Conservation (phyloP, 1,140 invertebrate genomes). For the Sminthurides bifidus region DNA sequence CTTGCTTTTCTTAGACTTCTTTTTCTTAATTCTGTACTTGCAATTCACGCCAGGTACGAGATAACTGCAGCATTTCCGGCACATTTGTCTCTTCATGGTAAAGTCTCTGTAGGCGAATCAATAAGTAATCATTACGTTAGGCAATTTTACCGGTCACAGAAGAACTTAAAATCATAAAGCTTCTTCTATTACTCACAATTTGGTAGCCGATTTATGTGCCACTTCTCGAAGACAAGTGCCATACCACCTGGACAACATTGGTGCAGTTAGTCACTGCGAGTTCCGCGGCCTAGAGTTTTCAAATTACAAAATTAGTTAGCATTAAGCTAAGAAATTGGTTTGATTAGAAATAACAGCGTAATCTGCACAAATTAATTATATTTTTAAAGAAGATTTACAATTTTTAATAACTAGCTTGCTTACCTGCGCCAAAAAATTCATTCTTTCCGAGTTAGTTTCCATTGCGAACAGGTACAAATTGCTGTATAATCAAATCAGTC, state of each 20-base stretch:
- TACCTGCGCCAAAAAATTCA: no score
- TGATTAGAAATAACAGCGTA: no score
- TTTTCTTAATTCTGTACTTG: slow-evolving; percentile 17
- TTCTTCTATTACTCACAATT: slow-evolving; percentile 1
- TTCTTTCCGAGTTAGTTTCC: no score
- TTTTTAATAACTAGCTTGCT: no score
- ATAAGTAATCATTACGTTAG: no score
- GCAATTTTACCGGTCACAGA: neutral
- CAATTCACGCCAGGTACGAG: slow-evolving; percentile 17
- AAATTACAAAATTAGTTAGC: no score
- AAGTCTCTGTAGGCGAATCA: slow-evolving; percentile 20
- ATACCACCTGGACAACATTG: slow-evolving; percentile 1
- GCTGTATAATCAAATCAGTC: no score
- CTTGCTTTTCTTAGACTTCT: slow-evolving; percentile 9
- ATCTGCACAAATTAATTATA: no score
- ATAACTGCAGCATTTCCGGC: slow-evolving; percentile 16
- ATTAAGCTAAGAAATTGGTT: no score
- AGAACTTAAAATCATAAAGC: neutral
- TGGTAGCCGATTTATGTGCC: slow-evolving; percentile 8
- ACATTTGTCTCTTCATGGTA: slow-evolving; percentile 26
- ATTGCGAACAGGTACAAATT: no score
- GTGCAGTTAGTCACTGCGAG: neutral
- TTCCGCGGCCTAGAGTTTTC: slow-evolving; percentile 8
- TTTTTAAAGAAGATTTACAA: no score
- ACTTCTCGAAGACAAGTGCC: neutral